phyloP scores from a whole-genome alignment of 1,140 invertebrate species.

The Thereuonema tuberculata region DNA sequence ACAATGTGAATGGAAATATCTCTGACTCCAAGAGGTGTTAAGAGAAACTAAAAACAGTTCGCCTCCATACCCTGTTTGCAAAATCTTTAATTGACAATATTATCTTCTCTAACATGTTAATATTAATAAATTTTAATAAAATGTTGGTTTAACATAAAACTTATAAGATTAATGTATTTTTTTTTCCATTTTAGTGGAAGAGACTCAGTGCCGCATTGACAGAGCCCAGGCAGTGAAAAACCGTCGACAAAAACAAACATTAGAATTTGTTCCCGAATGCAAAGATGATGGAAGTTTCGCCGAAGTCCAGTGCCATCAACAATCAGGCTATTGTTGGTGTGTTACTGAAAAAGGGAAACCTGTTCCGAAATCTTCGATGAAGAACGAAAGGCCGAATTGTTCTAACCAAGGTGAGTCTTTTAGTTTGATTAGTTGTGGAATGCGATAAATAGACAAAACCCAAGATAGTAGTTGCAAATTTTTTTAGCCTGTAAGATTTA shows the following conservation, averaged over 20 bases:
- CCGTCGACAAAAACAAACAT: neutral
- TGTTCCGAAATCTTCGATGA: constrained; percentile 55
- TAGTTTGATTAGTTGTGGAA: too few species aligned
- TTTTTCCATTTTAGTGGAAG: neutral
- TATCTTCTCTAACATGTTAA: too few species aligned
- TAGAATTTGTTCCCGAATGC: constrained; percentile 46
- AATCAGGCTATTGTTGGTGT: constrained; percentile 67
- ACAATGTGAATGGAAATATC: too few species aligned
- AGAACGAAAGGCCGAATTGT: constrained; percentile 52
- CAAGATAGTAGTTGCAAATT: too few species aligned
- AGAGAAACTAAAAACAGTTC: too few species aligned
- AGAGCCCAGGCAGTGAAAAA: neutral
- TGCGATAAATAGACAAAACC: too few species aligned
- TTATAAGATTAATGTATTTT: neutral
- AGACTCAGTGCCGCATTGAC: neutral
- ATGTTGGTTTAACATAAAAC: neutral
- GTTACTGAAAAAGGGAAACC: constrained; percentile 63
- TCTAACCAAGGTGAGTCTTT: constrained; percentile 20
- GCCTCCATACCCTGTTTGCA: too few species aligned
- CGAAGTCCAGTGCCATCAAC: constrained; percentile 63
- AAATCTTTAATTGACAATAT: too few species aligned
- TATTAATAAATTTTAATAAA: too few species aligned
- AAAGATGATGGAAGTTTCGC: constrained; percentile 64
- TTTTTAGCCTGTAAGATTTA: too few species aligned
- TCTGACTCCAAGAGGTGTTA: too few species aligned